Conservation (phyloP, 2,888 invertebrate genomes). For the Metacarcinus magister region DNA sequence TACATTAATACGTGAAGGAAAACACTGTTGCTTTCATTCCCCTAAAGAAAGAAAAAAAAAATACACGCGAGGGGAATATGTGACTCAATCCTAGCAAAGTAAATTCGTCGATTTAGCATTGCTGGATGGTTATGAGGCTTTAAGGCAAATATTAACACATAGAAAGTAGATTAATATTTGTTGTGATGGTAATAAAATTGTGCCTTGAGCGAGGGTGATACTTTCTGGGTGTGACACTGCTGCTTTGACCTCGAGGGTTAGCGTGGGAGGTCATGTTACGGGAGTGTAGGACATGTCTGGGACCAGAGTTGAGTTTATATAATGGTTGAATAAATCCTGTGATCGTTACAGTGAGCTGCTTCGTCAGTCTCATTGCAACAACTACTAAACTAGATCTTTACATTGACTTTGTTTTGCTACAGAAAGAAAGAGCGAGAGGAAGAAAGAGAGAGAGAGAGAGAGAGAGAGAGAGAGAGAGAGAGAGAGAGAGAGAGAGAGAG, state of each 20-base stretch:
- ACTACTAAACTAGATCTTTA: background rate
- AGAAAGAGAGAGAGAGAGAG: too few relatives aligned
- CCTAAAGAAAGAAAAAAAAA: background rate
- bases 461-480: too few relatives aligned
- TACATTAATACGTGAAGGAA: too few relatives aligned
- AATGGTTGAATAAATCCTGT: background rate
- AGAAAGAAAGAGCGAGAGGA: too few relatives aligned
- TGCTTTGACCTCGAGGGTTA: background rate
- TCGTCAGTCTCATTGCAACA: background rate
- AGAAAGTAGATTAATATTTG: background rate
- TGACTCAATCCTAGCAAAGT: conserved; percentile 18
- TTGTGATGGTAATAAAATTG: background rate
- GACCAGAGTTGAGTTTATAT: background rate
- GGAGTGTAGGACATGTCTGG: conserved; percentile 13
- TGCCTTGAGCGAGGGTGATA: background rate
- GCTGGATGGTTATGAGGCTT: background rate
- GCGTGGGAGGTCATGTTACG: background rate
- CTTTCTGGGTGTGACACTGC: background rate
- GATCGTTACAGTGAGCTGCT: background rate
- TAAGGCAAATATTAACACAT: background rate
- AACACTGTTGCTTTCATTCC: background rate
- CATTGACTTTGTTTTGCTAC: too few relatives aligned
- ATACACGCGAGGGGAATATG: background rate
- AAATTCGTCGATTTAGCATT: background rate
- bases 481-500: too few relatives aligned